Evolutionary conservation across 2,113 vertebrate genomes (phyloP).

Genomic region (Potamarius usumacintae): DNA sequence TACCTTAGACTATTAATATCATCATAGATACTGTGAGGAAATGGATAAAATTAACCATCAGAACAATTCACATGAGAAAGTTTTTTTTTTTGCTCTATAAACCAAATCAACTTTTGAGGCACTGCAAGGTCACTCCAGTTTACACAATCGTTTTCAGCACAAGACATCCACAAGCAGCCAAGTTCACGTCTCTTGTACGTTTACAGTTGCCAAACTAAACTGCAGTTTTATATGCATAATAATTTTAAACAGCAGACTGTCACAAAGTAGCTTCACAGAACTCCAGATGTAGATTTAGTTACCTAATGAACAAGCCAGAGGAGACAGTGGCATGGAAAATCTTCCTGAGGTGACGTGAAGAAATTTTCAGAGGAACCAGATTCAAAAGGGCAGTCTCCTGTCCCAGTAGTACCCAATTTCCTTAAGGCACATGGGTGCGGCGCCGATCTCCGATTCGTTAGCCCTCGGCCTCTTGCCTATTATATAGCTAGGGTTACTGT

Average conservation of each 20-base stretch:
- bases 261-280: not conserved
- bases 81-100: not conserved
- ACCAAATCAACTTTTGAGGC: constrained; percentile 15
- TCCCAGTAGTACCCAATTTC: no score
- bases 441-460: no score
- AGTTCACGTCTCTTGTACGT: not conserved
- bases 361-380: not conserved
- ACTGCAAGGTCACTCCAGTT: not conserved
- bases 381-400: not conserved
- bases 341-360: not conserved
- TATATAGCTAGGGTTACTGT: no score
- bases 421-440: no score
- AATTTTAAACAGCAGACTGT: not conserved
- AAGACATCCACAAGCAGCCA: not conserved
- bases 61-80: not conserved
- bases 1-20: not conserved
- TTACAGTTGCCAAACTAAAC: not conserved
- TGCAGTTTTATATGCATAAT: not conserved
- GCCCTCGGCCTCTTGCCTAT: no score
- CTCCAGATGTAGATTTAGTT: not conserved
- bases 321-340: not conserved
- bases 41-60: not conserved
- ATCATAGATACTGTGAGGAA: not conserved
- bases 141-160: not conserved
- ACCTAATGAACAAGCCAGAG: not conserved